Evolutionary conservation across 2,888 invertebrate species (phyloP).

Genomic region (Pemphredon lugubris): DNA sequence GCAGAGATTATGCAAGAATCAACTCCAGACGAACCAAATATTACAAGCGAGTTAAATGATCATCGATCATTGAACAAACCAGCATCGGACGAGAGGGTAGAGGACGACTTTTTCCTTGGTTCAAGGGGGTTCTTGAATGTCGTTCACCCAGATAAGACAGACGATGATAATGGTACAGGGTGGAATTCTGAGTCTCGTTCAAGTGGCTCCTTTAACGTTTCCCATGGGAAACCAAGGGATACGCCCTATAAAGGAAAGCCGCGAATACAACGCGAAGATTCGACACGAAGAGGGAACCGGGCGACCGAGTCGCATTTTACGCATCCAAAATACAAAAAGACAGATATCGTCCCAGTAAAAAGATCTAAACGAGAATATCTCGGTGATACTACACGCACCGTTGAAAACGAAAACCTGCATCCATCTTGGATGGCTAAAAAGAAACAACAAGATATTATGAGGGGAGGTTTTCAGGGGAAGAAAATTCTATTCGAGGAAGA

Average conservation of each 20-base stretch:
- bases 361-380: not conserved
- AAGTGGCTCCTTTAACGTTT: too few relatives aligned
- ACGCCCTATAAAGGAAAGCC: not conserved
- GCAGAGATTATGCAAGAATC: constrained; percentile 63
- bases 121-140: too few relatives aligned
- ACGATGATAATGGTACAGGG: too few relatives aligned
- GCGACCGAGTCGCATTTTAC: not conserved
- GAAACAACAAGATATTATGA: constrained; percentile 75
- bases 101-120: constrained; percentile 76
- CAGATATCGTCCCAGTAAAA: not conserved
- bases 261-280: not conserved
- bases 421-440: constrained; percentile 79
- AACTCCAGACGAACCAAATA: not conserved
- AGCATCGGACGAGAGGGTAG: constrained; percentile 19
- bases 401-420: constrained; percentile 67
- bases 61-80: not conserved
- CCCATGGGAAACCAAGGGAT: not conserved
- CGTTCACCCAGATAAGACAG: constrained; percentile 8
- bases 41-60: not conserved
- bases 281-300: not conserved
- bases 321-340: not conserved
- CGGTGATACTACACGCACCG: not conserved
- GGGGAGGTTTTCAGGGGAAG: constrained; percentile 77
- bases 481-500: constrained; percentile 75
- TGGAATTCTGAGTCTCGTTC: too few relatives aligned